These are phyloP conservation scores for Pentalonia nigronervosa DNA, from an alignment of 1,140 invertebrate genomes.

Conservation along the genomic window DNA sequence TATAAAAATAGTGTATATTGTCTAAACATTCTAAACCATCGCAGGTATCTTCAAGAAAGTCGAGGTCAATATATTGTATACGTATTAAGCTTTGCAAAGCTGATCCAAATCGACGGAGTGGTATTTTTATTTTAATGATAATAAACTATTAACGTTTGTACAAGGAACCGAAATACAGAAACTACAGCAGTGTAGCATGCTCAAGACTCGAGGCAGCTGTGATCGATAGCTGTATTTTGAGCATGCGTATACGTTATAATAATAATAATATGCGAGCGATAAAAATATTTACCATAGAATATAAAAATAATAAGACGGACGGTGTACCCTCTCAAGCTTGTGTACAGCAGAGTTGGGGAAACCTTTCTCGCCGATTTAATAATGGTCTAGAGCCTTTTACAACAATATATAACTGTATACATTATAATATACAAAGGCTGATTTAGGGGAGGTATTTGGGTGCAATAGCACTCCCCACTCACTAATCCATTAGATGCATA, in stretches of 20 bases:
- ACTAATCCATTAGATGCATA: not conserved
- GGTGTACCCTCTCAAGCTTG: not conserved
- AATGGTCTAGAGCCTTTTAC: not conserved
- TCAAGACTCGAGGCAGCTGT: not conserved
- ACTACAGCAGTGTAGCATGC: not conserved
- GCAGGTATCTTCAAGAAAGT: not conserved
- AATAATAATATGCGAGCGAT: not conserved
- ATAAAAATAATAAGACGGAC: conserved; percentile 9
- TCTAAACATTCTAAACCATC: not conserved
- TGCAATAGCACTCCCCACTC: not conserved
- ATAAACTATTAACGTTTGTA: not conserved
- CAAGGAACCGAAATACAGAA: not conserved
- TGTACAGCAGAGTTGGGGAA: not conserved
- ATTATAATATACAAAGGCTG: not conserved
- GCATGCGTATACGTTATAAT: not conserved
- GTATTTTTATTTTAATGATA: not conserved
- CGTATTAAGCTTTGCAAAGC: not conserved
- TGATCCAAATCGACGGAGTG: not conserved
- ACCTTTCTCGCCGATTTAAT: not conserved
- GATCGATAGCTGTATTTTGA: not conserved
- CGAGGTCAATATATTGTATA: not conserved
- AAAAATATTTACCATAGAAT: not conserved
- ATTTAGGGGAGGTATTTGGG: not conserved
- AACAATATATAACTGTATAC: not conserved
- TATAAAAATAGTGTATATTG: too few species aligned